Evolutionary conservation across 2,888 invertebrate species (phyloP).

Genomic region (Euplagia quadripunctaria): DNA sequence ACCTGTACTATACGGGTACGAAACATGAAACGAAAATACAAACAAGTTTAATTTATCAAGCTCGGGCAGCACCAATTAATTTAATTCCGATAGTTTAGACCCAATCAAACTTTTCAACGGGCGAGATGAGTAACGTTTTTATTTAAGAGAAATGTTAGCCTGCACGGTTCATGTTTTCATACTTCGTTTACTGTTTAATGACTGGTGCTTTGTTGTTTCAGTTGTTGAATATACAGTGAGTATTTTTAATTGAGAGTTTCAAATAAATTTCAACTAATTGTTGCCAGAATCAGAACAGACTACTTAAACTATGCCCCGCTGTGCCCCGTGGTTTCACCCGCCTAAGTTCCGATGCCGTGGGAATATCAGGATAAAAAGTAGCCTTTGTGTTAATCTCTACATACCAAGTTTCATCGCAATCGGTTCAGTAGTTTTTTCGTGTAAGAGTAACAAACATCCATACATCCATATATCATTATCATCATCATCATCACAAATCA

Average conservation of each 20-base stretch:
- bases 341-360: no score
- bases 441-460: no score
- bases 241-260: background rate
- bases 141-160: conserved; percentile 29
- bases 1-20: conserved; percentile 32
- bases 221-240: background rate
- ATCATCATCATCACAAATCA: no score
- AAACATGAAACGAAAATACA: conserved; percentile 54
- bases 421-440: no score
- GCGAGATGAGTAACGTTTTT: conserved; percentile 57
- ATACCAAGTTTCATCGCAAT: no score
- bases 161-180: conserved; percentile 15
- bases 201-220: conserved; percentile 11
- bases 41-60: conserved; percentile 55
- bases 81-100: conserved; percentile 68
- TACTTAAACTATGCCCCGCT: no score
- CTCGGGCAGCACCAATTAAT: conserved; percentile 58
- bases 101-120: conserved; percentile 66
- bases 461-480: no score
- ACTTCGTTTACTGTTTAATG: conserved; percentile 27
- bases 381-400: no score
- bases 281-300: no score
- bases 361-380: no score
- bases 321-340: no score
- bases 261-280: no score